Conservation (phyloP, 2,888 invertebrate genomes). For the Diaprepes abbreviatus region DNA sequence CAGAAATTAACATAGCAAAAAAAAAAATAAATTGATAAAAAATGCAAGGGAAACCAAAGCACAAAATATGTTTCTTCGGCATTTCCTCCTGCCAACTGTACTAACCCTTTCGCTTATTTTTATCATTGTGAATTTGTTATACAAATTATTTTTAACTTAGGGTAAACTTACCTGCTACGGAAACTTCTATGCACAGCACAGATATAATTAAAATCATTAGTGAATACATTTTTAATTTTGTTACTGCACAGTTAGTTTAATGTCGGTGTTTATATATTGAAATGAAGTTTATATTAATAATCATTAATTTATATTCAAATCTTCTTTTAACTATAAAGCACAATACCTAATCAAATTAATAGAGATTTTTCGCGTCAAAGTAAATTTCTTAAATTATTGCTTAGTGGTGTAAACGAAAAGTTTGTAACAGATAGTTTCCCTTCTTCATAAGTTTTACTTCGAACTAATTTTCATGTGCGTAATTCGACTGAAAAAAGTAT, state of each 20-base stretch:
- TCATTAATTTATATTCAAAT: conserved; percentile 4
- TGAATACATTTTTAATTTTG: neutral
- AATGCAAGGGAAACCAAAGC: neutral
- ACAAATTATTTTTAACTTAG: neutral
- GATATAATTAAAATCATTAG: neutral
- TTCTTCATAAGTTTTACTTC: neutral
- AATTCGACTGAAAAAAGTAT: neutral
- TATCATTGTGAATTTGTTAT: neutral
- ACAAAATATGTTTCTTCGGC: too few species aligned
- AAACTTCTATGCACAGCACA: neutral
- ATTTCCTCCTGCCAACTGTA: too few species aligned
- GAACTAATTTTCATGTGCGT: neutral
- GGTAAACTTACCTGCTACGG: neutral
- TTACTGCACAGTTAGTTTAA: neutral
- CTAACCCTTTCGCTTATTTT: too few species aligned
- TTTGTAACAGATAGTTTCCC: too few species aligned
- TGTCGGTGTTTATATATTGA: neutral
- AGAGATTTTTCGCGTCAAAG: neutral
- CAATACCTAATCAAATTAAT: neutral
- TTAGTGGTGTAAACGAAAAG: too few species aligned
- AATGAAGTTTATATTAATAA: neutral
- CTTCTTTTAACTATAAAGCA: neutral
- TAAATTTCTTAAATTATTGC: too few species aligned
- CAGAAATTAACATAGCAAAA: too few species aligned
- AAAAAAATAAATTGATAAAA: neutral